A percentile compares a stretch with the other conserved stretches of the same genome.
These are phyloP conservation scores for Vulpes vulpes DNA, from an alignment of 2,113 vertebrate genomes.

Conservation along the genomic window DNA sequence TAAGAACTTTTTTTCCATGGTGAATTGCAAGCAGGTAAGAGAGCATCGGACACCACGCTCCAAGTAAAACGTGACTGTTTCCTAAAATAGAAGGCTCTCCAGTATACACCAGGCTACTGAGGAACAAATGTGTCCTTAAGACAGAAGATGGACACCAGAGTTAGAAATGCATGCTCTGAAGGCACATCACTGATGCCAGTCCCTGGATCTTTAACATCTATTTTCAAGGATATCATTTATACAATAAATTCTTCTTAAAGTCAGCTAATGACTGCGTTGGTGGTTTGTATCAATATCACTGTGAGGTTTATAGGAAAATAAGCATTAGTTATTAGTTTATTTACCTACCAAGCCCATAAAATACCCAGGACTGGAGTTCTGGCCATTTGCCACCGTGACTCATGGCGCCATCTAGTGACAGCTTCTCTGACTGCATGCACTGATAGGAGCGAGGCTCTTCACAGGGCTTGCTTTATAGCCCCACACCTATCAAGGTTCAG, in stretches of 20 bases:
- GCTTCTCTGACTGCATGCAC: background rate
- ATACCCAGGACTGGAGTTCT: background rate
- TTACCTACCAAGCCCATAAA: background rate
- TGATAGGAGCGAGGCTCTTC: background rate
- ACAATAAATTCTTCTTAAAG: background rate
- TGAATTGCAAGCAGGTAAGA: background rate
- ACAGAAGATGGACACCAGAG: background rate
- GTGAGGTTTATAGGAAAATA: background rate
- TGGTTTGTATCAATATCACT: background rate
- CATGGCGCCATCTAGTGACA: constrained; percentile 13
- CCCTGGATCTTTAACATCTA: background rate
- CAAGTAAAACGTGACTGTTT: background rate
- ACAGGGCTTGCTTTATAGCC: too few relatives aligned
- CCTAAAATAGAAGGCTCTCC: background rate
- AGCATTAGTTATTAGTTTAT: background rate
- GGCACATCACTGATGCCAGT: fast-evolving
- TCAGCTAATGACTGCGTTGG: background rate
- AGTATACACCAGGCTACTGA: background rate
- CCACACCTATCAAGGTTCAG: background rate
- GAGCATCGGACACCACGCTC: background rate
- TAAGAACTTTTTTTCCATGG: background rate
- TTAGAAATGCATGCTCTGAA: background rate
- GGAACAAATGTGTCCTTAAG: background rate
- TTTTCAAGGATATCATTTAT: background rate
- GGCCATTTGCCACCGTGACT: background rate